phyloP scores from a whole-genome alignment of 2,797 vertebrate species.

The Cirrhinus molitorella region DNA sequence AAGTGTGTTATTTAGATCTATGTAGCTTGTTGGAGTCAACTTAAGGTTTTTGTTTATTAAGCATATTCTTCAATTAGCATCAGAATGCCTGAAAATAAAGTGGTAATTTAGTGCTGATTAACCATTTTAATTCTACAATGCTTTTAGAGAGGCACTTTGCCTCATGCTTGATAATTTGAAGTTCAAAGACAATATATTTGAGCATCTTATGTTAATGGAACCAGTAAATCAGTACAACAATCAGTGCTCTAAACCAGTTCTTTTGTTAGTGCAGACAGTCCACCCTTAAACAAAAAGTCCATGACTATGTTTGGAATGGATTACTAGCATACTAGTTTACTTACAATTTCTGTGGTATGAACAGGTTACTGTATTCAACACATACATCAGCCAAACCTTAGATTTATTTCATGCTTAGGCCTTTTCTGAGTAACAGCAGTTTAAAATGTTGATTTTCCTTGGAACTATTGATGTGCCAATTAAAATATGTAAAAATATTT shows the following conservation, averaged over 20 bases:
- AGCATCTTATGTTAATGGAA: not conserved
- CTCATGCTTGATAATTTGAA: not conserved
- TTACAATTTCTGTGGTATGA: not conserved
- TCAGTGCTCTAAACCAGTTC: not conserved
- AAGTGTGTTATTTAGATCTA: not conserved
- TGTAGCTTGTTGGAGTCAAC: not conserved
- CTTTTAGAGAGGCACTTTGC: constrained; percentile 7
- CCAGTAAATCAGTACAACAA: not conserved
- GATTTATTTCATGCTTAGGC: constrained; percentile 1
- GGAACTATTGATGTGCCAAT: not conserved
- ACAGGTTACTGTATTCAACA: not conserved
- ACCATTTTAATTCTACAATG: constrained; percentile 6
- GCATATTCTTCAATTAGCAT: not conserved
- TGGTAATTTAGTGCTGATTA: not conserved
- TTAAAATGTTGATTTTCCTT: not conserved
- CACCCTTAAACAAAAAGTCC: not conserved
- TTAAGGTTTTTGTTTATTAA: not conserved
- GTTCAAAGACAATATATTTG: not conserved
- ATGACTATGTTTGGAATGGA: not conserved
- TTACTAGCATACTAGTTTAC: not conserved
- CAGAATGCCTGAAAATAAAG: not conserved
- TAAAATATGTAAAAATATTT: not conserved
- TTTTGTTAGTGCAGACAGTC: not conserved
- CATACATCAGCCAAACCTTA: not conserved
- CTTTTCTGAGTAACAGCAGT: constrained; percentile 67